Evolutionary conservation across 1,140 invertebrate genomes (phyloP).

Genomic region (Pseudomyrmex pallidus): DNA sequence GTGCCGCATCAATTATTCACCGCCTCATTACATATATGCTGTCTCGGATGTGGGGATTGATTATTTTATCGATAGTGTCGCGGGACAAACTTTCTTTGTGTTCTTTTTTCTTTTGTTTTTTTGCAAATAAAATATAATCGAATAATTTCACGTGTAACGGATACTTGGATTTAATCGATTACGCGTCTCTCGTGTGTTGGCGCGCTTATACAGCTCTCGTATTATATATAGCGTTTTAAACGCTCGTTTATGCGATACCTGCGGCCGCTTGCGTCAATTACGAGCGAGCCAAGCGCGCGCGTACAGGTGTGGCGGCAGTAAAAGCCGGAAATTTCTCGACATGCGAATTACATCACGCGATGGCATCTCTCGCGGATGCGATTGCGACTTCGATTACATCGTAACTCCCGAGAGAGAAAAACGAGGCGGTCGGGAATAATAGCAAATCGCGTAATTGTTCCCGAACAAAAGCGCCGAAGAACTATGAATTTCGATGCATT

Average conservation of each 20-base stretch:
- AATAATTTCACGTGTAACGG: too few relatives aligned
- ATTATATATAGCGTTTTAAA: conserved; percentile 16
- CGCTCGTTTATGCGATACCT: conserved; percentile 32
- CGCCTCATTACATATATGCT: not conserved
- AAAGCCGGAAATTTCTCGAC: conserved; percentile 10
- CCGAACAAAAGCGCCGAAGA: not conserved
- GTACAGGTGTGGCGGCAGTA: conserved; percentile 18
- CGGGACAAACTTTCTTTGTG: not conserved
- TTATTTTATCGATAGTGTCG: conserved; percentile 19
- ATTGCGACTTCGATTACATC: not conserved
- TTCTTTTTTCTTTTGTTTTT: not conserved
- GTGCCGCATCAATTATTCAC: conserved; percentile 39
- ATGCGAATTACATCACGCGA: not conserved
- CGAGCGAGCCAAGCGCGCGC: not conserved
- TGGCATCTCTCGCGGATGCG: not conserved
- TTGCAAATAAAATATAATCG: not conserved
- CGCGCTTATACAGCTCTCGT: not conserved
- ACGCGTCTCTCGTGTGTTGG: not conserved
- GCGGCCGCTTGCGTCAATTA: conserved; percentile 39
- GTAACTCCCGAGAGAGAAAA: not conserved
- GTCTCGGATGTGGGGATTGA: conserved; percentile 1
- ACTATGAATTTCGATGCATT: not conserved
- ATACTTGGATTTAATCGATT: not conserved
- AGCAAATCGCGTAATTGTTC: not conserved
- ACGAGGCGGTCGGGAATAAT: too few relatives aligned